These are phyloP conservation scores for Smithornis capensis DNA, from an alignment of 2,113 vertebrate species.

Conservation along the genomic window DNA sequence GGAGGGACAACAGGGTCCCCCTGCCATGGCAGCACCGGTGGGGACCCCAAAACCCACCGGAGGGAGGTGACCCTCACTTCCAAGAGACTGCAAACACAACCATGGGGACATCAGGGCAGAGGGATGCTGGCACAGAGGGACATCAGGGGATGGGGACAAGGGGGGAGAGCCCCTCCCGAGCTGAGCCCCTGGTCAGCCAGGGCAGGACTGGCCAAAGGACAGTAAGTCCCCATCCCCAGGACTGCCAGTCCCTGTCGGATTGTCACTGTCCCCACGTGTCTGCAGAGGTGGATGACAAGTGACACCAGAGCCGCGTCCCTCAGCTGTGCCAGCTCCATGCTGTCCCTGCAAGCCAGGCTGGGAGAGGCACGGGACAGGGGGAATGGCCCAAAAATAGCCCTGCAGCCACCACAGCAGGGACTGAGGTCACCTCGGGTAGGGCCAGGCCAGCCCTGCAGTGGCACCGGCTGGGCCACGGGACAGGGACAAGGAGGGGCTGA, in stretches of 20 bases:
- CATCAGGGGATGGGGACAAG: rapidly evolving
- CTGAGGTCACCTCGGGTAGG: background rate
- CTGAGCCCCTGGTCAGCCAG: background rate
- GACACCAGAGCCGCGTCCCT: conserved; percentile 20
- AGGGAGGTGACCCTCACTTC: background rate
- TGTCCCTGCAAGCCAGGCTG: background rate
- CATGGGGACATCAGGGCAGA: background rate
- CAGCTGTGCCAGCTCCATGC: background rate
- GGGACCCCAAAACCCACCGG: rapidly evolving
- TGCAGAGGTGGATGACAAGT: background rate
- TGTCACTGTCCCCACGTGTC: background rate
- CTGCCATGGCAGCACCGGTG: rapidly evolving
- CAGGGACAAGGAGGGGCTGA: background rate
- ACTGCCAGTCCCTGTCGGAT: background rate
- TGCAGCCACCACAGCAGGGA: background rate
- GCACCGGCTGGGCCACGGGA: background rate
- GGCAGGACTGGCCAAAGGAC: background rate
- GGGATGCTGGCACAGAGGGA: background rate
- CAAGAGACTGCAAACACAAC: rapidly evolving
- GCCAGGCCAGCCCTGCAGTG: background rate
- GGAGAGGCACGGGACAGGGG: background rate
- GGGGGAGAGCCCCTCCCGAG: background rate
- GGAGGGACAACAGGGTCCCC: background rate
- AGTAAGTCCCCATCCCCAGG: background rate
- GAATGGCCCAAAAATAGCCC: conserved; percentile 33